These are phyloP conservation scores for Eurois occulta DNA, from an alignment of 2,888 invertebrate genomes.

Conservation along the genomic window DNA sequence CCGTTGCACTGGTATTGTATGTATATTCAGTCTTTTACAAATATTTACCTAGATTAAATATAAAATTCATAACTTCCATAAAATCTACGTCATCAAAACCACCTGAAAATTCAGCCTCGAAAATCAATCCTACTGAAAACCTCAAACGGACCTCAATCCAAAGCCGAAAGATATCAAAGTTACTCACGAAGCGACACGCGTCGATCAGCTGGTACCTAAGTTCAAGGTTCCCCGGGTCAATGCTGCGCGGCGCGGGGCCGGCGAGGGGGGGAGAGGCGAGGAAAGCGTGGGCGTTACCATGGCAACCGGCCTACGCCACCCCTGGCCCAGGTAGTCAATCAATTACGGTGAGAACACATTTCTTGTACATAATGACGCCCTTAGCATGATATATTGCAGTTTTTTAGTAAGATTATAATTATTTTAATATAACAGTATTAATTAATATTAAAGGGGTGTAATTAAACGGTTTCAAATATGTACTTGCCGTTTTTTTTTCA, in stretches of 20 bases:
- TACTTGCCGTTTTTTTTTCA: background rate
- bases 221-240: conserved; percentile 89
- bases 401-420: background rate
- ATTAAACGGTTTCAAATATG: background rate
- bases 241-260: conserved; percentile 70
- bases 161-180: conserved; percentile 46
- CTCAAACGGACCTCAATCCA: conserved; percentile 21
- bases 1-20: too few relatives aligned
- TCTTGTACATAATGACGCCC: conserved; percentile 64
- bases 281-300: conserved; percentile 86
- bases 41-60: too few relatives aligned
- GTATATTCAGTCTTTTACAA: too few relatives aligned
- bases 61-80: background rate
- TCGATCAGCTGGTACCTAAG: conserved; percentile 82
- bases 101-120: conserved; percentile 3
- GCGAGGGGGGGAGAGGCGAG: conserved; percentile 48
- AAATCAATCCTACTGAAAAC: conserved; percentile 8
- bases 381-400: conserved; percentile 52
- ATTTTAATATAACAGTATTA: too few relatives aligned
- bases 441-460: background rate
- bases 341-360: conserved; percentile 82
- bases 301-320: conserved; percentile 86
- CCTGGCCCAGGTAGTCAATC: conserved; percentile 86
- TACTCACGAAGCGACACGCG: conserved; percentile 70
- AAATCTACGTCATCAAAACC: conserved; percentile 4